phyloP scores from a whole-genome alignment of 2,888 invertebrate genomes.

The Atrina japonica region DNA sequence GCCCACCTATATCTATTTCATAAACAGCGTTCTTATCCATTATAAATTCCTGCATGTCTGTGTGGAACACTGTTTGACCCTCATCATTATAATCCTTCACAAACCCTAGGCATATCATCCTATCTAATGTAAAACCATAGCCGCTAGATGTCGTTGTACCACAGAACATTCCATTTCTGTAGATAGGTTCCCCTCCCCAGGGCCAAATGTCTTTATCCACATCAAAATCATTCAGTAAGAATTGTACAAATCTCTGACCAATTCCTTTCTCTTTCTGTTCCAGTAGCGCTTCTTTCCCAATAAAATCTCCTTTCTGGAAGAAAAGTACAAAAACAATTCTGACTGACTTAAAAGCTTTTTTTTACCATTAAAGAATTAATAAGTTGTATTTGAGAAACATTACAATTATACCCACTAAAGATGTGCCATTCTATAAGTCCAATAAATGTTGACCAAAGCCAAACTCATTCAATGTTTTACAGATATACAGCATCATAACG shows the following conservation, averaged over 20 bases:
- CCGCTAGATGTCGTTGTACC: slow-evolving; percentile 97
- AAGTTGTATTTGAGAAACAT: no score
- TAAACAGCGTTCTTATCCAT: slow-evolving; percentile 86
- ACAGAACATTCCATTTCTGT: slow-evolving; percentile 92
- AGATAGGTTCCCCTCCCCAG: slow-evolving; percentile 98
- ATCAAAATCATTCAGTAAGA: slow-evolving; percentile 95
- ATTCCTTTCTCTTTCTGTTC: slow-evolving; percentile 93
- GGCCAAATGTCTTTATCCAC: slow-evolving; percentile 95
- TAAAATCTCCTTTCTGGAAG: slow-evolving; percentile 85
- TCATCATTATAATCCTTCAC: slow-evolving; percentile 87
- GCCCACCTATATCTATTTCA: slow-evolving; percentile 95
- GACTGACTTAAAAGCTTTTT: neutral
- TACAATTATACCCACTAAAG: no score
- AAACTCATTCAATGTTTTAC: no score
- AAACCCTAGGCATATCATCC: slow-evolving; percentile 95
- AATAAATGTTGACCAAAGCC: no score
- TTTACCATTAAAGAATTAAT: no score
- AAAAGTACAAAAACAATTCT: neutral
- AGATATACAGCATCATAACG: no score
- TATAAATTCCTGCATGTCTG: slow-evolving; percentile 76
- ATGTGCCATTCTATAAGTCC: no score
- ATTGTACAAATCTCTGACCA: slow-evolving; percentile 93
- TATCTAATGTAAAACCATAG: slow-evolving; percentile 86
- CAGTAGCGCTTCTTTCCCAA: slow-evolving; percentile 93
- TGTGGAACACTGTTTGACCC: slow-evolving; percentile 86